Evolutionary conservation across 2,797 vertebrate genomes (phyloP).

Genomic region (Tolypeutes matacus): DNA sequence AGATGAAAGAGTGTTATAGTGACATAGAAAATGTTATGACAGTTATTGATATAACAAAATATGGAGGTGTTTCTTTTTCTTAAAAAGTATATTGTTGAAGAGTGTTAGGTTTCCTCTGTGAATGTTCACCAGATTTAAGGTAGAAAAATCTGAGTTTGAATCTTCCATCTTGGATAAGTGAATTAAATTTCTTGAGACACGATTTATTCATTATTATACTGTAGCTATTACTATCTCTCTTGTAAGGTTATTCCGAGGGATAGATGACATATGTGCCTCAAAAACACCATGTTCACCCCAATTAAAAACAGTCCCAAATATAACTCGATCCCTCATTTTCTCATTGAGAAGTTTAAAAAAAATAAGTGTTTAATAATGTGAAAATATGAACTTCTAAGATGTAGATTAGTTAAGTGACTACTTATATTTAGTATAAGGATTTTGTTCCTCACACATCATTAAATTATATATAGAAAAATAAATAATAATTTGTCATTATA

Average conservation of each 20-base stretch:
- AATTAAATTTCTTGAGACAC: conserved; percentile 15
- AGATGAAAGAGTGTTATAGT: neutral
- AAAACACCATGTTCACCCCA: neutral
- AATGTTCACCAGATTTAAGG: neutral
- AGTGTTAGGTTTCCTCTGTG: neutral
- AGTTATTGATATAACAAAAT: neutral
- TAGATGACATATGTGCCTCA: neutral
- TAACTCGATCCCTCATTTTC: neutral
- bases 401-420: conserved; percentile 1
- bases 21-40: neutral
- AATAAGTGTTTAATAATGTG: neutral
- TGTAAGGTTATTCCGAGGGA: neutral
- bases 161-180: conserved; percentile 6
- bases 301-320: neutral
- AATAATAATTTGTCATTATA: neutral
- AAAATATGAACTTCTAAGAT: neutral
- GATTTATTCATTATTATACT: neutral
- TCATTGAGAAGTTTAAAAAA: neutral
- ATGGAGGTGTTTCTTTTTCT: neutral
- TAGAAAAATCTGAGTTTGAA: neutral
- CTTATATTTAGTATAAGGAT: neutral
- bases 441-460: neutral
- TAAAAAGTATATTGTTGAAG: neutral
- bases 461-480: neutral
- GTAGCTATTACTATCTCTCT: neutral